A percentile compares a stretch with the other conserved stretches of the same genome.
These are phyloP conservation scores for Etheostoma nigrum DNA, from an alignment of 2,797 vertebrate genomes.

Conservation along the genomic window DNA sequence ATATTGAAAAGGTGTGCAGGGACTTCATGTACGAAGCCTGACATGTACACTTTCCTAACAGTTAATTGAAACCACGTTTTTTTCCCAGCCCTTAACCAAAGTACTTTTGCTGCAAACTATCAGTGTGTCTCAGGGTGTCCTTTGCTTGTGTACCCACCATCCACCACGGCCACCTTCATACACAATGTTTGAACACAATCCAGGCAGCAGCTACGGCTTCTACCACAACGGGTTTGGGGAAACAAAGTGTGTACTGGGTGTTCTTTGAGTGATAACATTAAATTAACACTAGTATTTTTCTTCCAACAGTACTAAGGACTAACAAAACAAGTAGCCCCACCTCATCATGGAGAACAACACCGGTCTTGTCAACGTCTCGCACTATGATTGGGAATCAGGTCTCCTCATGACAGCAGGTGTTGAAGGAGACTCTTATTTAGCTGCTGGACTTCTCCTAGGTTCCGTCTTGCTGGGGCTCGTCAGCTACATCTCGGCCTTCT, in stretches of 20 bases:
- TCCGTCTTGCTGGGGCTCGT: neutral
- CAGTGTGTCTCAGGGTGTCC: too few species aligned
- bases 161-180: too few species aligned
- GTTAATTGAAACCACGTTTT: too few species aligned
- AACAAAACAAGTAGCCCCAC: neutral
- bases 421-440: neutral
- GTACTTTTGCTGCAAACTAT: too few species aligned
- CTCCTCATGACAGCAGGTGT: neutral
- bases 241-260: neutral
- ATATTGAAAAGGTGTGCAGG: too few species aligned
- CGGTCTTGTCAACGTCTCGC: neutral
- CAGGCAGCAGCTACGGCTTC: neutral
- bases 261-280: neutral
- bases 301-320: neutral
- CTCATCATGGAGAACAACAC: neutral
- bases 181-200: neutral
- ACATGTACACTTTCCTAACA: too few species aligned
- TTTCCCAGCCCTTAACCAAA: too few species aligned
- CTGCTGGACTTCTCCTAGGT: slow-evolving; percentile 3
- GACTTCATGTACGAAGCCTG: too few species aligned
- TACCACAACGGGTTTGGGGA: neutral
- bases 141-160: too few species aligned
- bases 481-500: slow-evolving; percentile 7
- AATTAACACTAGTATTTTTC: neutral
- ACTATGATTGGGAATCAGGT: neutral